Evolutionary conservation across 1,140 invertebrate genomes (phyloP).

Genomic region (Antheraea pernyi): DNA sequence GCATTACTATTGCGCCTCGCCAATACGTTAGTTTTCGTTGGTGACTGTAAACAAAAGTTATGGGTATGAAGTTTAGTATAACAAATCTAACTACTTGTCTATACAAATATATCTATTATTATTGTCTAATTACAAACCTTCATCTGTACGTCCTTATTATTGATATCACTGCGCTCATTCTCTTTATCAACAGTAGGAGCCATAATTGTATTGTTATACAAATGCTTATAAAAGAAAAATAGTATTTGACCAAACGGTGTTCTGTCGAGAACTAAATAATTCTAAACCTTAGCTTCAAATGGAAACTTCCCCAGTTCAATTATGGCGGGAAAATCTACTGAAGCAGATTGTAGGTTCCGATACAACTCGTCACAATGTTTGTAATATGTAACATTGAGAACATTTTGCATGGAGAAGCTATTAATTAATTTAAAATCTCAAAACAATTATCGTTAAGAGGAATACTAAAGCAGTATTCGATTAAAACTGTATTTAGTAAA

Average conservation of each 20-base stretch:
- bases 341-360: not conserved
- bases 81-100: not conserved
- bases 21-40: constrained; percentile 58
- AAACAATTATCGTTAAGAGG: too few relatives aligned
- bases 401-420: too few relatives aligned
- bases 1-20: constrained; percentile 44
- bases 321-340: not conserved
- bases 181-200: constrained; percentile 50
- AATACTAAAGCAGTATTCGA: not conserved
- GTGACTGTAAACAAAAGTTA: constrained; percentile 46
- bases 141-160: constrained; percentile 46
- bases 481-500: not conserved
- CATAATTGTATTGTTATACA: constrained; percentile 27
- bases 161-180: constrained; percentile 53
- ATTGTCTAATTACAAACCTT: constrained; percentile 42
- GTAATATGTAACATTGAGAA: too few relatives aligned
- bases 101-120: constrained; percentile 13
- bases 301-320: not conserved
- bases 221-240: not conserved
- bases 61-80: not conserved
- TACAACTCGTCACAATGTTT: not conserved
- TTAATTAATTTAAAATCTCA: too few relatives aligned
- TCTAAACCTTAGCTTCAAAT: not conserved
- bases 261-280: not conserved
- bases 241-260: not conserved